Base-by-base conservation (phyloP, 2,888 invertebrate species). In the Sinelater perroti region DNA sequence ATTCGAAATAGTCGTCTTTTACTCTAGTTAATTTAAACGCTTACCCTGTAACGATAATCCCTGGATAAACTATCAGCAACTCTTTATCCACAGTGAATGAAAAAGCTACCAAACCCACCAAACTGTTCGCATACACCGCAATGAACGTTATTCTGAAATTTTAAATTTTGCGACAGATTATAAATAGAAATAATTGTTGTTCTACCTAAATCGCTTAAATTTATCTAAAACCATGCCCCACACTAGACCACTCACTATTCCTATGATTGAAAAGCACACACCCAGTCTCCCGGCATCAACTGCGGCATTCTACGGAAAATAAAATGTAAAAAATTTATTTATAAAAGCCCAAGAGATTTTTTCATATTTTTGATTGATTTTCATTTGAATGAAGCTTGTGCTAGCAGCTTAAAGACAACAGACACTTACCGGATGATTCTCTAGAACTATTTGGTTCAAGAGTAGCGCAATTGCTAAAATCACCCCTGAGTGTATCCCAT, bases 391-490 rank as follows among this genome's bases (percentile, higher is more conserved):
- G n/a, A n/a, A n/a, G n/a, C n/a, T n/a, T n/a, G n/a, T n/a, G n/a
- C n/a, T n/a, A n/a, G n/a, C n/a, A n/a, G n/a, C n/a, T n/a, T n/a
- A n/a, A n/a, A n/a, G n/a, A n/a, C n/a, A n/a, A n/a, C n/a, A n/a
- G n/a, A 2, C 68, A 87, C 86, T 83, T 78, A 92, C 92, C 69
- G 89, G 88, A 79, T 92, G 96, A 78, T 95, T 89, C 58, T 81
- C 79, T 10, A 93, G 80, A 28, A 98, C 86, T 70, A 97, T 89
- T 80, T 91, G 90, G 77, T 95, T 96, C 35, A 98, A 86, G 24
- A 97, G 84, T 0, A 97, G 98, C 0, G 97, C 96, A 66, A 98
- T 93, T 21, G 97, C 97, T 76, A 98, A 98, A 78, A 96, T 98
- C 5, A 93, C 91, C 1, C 98, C 97, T 6, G 96, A 94, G 79